Conservation (phyloP, 2,113 vertebrate genomes). For the Hippocampus zosterae region DNA sequence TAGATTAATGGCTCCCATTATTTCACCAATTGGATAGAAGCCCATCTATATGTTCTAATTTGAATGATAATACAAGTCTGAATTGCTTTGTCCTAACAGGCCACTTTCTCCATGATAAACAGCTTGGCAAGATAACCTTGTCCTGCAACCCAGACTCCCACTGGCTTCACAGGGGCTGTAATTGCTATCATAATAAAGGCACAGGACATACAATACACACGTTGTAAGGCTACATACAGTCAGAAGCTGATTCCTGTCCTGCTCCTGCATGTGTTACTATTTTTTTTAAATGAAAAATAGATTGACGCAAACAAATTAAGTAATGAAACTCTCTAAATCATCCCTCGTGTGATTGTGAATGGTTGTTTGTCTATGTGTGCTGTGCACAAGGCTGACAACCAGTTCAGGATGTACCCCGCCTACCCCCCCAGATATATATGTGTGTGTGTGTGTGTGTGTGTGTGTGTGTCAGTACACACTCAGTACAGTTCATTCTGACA, state of each 20-base stretch:
- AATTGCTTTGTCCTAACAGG: conserved; percentile 73
- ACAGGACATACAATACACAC: conserved; percentile 45
- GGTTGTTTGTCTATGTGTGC: no score
- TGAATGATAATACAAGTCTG: conserved; percentile 85
- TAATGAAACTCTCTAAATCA: no score
- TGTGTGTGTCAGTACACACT: no score
- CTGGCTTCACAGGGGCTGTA: conserved; percentile 41
- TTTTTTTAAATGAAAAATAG: no score
- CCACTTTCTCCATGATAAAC: conserved; percentile 74
- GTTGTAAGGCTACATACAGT: conserved; percentile 10
- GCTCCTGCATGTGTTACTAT: neutral
- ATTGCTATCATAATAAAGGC: conserved; percentile 61
- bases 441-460: no score
- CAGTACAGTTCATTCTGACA: no score
- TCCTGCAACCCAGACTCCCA: conserved; percentile 65
- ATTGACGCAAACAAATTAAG: no score
- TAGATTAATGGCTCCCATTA: conserved; percentile 91
- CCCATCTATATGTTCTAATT: conserved; percentile 82
- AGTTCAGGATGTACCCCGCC: no score
- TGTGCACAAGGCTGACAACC: no score
- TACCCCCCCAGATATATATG: no score
- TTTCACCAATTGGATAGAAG: conserved; percentile 88
- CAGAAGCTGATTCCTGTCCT: neutral
- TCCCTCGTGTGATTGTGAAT: no score
- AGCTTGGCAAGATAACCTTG: conserved; percentile 80